A percentile compares a stretch with the other conserved stretches of the same genome.
phyloP scores from a whole-genome alignment of 1,140 invertebrate species.

The Harpegnathos saltator region DNA sequence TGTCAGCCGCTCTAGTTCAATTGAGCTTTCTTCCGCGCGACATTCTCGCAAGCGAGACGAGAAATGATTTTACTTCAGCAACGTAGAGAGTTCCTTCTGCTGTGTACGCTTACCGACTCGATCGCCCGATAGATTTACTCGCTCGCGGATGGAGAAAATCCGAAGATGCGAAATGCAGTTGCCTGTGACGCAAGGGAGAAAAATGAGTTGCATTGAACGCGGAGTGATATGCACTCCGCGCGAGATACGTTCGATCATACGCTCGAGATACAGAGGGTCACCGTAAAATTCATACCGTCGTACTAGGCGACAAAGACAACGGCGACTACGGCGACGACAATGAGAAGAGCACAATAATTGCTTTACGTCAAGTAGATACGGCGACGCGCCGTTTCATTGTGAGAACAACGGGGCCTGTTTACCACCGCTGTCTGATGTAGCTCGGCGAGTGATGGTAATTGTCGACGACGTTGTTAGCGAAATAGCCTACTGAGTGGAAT shows the following conservation, averaged over 20 bases:
- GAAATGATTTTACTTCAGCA: neutral
- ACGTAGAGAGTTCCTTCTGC: neutral
- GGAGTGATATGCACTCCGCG: neutral
- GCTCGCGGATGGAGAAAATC: neutral
- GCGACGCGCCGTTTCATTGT: conserved; percentile 22
- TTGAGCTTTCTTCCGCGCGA: neutral
- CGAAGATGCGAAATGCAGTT: neutral
- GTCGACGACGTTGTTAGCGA: conserved; percentile 9
- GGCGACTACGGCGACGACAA: neutral
- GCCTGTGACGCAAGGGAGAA: neutral
- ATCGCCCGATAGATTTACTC: conserved; percentile 6
- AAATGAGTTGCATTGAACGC: neutral
- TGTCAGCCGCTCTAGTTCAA: neutral
- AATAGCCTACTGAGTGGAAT: neutral
- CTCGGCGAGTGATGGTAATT: conserved; percentile 57
- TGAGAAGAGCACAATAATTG: conserved; percentile 42
- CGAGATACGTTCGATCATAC: neutral
- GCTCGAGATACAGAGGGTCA: neutral
- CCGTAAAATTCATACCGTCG: conserved; percentile 12
- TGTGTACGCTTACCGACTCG: neutral
- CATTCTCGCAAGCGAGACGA: neutral
- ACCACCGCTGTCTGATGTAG: conserved; percentile 30
- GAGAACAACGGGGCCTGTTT: conserved; percentile 46
- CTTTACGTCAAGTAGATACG: conserved; percentile 30
- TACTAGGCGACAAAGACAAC: neutral